Percentiles rank a stretch among this genome's conserved stretches.
Evolutionary conservation across 35 echinoderm and acorn worm genomes (phyloP).

Genomic region (Acanthaster planci): DNA sequence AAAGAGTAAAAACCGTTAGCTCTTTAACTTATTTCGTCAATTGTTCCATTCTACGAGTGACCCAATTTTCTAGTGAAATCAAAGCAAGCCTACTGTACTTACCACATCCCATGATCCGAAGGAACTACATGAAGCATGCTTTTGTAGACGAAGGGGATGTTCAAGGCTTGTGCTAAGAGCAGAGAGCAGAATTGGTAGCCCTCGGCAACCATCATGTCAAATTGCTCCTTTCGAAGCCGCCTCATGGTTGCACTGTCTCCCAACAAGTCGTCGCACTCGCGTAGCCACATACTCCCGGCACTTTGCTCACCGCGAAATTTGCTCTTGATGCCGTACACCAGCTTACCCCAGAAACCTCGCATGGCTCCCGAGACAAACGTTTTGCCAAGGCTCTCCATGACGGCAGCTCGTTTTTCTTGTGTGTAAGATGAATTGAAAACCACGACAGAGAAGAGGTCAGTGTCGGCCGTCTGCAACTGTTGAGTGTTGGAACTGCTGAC

Average conservation of each 20-base stretch:
- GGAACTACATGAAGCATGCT: neutral
- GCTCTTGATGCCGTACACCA: neutral
- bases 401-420: neutral
- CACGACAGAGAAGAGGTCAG: neutral
- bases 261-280: conserved; percentile 3
- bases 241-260: neutral
- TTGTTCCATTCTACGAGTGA: no score
- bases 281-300: neutral
- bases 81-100: no score
- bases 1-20: no score
- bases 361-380: neutral
- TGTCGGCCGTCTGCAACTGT: neutral
- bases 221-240: neutral
- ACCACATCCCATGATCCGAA: neutral
- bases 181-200: neutral
- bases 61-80: no score
- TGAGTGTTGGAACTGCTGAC: neutral
- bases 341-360: neutral
- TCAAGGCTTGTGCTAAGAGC: neutral
- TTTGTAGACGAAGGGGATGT: neutral
- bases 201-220: neutral
- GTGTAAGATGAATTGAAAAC: neutral
- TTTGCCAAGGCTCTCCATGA: neutral
- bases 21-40: no score
- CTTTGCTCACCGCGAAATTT: neutral